Evolutionary conservation across 1,140 invertebrate genomes (phyloP), one percentile per base, ranked within the genome.

Genomic region (Drosophila fuyamai): DNA sequence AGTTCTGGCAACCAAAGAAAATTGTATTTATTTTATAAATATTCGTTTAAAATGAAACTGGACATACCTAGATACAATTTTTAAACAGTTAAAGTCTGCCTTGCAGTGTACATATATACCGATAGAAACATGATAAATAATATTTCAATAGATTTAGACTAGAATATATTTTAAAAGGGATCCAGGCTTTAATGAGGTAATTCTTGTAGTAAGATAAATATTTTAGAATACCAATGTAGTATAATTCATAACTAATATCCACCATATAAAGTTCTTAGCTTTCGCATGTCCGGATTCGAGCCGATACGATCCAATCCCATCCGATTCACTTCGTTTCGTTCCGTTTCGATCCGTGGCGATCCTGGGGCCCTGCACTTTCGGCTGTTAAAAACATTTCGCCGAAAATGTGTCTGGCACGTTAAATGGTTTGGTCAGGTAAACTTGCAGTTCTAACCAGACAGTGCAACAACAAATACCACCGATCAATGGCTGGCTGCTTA

Each of bases 321-420:
- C 50, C 41, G 36, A 70, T 55, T 38, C 38, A 36, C 18, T 66
- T 60, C 59, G 47, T 47, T 55, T 5, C 71, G 41, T 36, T 61
- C 35, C 36, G 32, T 23, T 65, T 61, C 14, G 47, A 38, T 44
- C 38, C 47, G 36, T 41, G 50, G 23, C 60, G 58, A 72, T 63
- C 74, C 58, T 53, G 58, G 60, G 36, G 80, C 46, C 66, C 74
- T 76, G 81, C 80, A 83, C 79, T 82, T 82, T 72, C 41, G 76
- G 71, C 77, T 82, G 76, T 84, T 82, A 83, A 79, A 82, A 85
- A 85, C 73, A 80, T 85, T 89, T 89, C 84, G 84, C 84, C 84
- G 84, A 89, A 88, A 89, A 89, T 89, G 84, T 89, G 84, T 88
- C 84, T 88, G 84, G 84, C 84, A 88, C 84, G 85, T 89, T 89